Conservation (phyloP, 2,888 invertebrate species). For the Gryllus longicercus region DNA sequence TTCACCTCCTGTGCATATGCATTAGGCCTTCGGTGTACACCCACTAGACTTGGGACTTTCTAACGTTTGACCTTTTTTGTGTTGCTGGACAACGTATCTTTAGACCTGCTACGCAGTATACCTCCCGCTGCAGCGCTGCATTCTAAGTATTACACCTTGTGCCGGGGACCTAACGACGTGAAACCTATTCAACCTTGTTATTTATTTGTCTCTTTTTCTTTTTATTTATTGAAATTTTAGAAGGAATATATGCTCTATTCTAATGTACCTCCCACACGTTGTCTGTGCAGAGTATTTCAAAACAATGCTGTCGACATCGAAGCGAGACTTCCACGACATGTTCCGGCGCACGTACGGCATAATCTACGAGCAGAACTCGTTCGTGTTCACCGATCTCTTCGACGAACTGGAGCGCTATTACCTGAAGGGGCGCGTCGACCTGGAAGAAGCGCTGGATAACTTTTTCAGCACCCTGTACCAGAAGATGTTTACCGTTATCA, state of each 20-base stretch:
- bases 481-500: slow-evolving; percentile 93
- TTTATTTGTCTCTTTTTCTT: background rate
- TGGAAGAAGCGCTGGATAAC: slow-evolving; percentile 82
- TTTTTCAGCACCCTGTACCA: slow-evolving; percentile 92
- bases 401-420: slow-evolving; percentile 87
- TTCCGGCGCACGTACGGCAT: slow-evolving; percentile 93
- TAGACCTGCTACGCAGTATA: too few species aligned
- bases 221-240: background rate
- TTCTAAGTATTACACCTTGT: background rate
- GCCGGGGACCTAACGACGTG: background rate
- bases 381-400: slow-evolving; percentile 89
- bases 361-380: slow-evolving; percentile 89
- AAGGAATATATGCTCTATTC: background rate
- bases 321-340: slow-evolving; percentile 89
- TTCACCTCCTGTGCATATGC: too few species aligned
- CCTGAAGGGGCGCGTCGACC: slow-evolving; percentile 74
- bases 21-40: too few species aligned
- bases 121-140: background rate
- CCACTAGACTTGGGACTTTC: too few species aligned
- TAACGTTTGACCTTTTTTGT: too few species aligned
- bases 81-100: too few species aligned
- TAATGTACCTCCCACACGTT: background rate
- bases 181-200: background rate
- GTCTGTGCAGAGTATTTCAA: slow-evolving; percentile 63
- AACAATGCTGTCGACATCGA: slow-evolving; percentile 75